A percentile compares a stretch with the other conserved stretches of the same genome.
Conservation (phyloP, 1,140 invertebrate species). For the Cephus cinctus region DNA sequence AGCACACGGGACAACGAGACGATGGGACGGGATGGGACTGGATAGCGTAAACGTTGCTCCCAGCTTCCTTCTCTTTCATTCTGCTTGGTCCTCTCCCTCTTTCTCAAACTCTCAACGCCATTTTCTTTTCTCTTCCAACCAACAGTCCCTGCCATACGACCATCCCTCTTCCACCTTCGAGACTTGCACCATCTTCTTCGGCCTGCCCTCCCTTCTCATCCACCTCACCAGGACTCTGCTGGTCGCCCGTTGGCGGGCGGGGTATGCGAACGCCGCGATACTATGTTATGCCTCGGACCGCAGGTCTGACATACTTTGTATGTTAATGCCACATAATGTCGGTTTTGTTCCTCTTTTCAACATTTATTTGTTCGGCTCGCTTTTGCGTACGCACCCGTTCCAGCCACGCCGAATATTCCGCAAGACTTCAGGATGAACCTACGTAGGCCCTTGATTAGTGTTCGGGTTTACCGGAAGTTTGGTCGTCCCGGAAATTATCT, state of each 20-base stretch:
- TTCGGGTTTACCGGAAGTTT: too few species aligned
- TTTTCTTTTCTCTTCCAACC: slow-evolving; percentile 13
- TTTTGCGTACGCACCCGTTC: slow-evolving; percentile 35
- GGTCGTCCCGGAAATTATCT: too few species aligned
- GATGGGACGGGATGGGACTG: slow-evolving; percentile 28
- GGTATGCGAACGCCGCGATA: slow-evolving; percentile 44
- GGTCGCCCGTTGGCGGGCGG: slow-evolving; percentile 23
- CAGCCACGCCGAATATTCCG: not conserved
- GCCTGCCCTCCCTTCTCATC: too few species aligned
- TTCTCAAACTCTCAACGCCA: slow-evolving; percentile 3
- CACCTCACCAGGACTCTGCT: too few species aligned
- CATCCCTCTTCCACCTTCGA: too few species aligned
- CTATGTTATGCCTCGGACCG: slow-evolving; percentile 52
- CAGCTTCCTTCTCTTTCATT: slow-evolving; percentile 18
- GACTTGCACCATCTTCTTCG: too few species aligned
- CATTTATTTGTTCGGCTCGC: slow-evolving; percentile 50
- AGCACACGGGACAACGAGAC: slow-evolving; percentile 31
- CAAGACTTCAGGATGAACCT: too few species aligned
- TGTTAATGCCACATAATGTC: slow-evolving; percentile 57
- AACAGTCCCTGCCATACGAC: too few species aligned
- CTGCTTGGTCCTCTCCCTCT: slow-evolving; percentile 9
- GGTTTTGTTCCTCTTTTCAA: slow-evolving; percentile 54
- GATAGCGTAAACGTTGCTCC: slow-evolving; percentile 36
- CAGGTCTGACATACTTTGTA: slow-evolving; percentile 57
- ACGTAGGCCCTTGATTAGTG: too few species aligned